Base-by-base conservation (phyloP, 2,888 invertebrate species). In the Lamellibrachia columna region DNA sequence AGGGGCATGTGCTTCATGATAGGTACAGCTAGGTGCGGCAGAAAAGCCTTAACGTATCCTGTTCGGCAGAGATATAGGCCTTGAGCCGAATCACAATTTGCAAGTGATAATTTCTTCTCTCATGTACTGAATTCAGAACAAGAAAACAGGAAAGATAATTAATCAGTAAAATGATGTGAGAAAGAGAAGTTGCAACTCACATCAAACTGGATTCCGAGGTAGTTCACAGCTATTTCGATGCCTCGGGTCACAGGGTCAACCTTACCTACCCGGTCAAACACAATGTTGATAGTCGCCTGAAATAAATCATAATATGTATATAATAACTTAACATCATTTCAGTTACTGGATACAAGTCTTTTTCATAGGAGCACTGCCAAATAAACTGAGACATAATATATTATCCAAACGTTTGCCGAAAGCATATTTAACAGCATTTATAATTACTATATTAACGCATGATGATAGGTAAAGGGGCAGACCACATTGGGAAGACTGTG, bases 231-330 rank as follows among this genome's bases (percentile, higher is more conserved):
- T 93, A 99, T 98, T 97, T 99, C 99, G 93, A 99, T 98, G 0
- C 99, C 99, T 94, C 98, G 97, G 0, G 99, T 99, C 2, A 99
- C 99, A 0, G 99, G 99, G 97, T 99, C 99, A 95, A 99, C 99
- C 96, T 99, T 99, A 0, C 99, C 99, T 1, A 99, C 99, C 92
- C 99, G 98, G 97, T 99, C 99, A 97, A 99, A 99, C 52, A 99
- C 98, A 95, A 99, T 99, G 97, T 99, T 99, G 94, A 99, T 98
- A 92, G 99, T 99, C 92, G 98, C 98, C 99, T 99, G 97, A 90
- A 92, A 90, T 92, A 92, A 92, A 90, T 52, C 28, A 92, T 52
- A 53, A 92, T 22, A 22, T 8, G 52, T 52, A 52, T 9, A 55
- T 7, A 7, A 8, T 7, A 8, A 75, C 11, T 28, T 53, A 7